Conservation (phyloP, 2,113 vertebrate species). For the Salvelinus sp. region DNA sequence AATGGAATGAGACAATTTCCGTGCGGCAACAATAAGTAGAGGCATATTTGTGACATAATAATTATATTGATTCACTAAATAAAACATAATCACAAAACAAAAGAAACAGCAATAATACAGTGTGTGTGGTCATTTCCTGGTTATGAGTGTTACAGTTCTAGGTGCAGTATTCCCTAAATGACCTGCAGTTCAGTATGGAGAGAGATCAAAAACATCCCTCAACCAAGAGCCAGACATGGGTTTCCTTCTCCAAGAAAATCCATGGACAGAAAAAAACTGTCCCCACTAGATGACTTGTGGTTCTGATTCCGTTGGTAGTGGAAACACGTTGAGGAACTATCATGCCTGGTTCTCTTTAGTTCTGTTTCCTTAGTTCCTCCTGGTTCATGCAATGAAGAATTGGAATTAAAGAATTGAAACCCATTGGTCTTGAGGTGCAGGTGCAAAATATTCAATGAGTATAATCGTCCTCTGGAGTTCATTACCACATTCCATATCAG, state of each 20-base stretch:
- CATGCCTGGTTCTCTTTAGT: background rate
- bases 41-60: constrained; percentile 32
- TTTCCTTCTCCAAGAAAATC: constrained; percentile 35
- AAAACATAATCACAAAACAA: constrained; percentile 6
- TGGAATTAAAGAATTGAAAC: background rate
- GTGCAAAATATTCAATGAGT: constrained; percentile 37
- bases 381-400: too few species aligned
- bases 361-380: too few species aligned
- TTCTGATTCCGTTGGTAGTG: too few species aligned
- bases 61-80: constrained; percentile 25
- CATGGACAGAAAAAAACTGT: constrained; percentile 19
- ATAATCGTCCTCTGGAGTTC: constrained; percentile 43
- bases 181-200: constrained; percentile 8
- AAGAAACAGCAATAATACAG: constrained; percentile 12
- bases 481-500: constrained; percentile 36
- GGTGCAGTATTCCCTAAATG: constrained; percentile 33
- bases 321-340: too few species aligned
- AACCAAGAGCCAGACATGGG: constrained; percentile 14
- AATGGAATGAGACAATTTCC: constrained; percentile 25
- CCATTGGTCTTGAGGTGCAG: constrained; percentile 22
- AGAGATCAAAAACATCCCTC: background rate
- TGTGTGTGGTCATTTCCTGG: background rate
- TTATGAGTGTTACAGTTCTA: constrained; percentile 38
- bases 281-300: background rate
- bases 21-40: constrained; percentile 15